Evolutionary conservation across 2,888 invertebrate genomes (phyloP).

Genomic region (Theretra japonica): DNA sequence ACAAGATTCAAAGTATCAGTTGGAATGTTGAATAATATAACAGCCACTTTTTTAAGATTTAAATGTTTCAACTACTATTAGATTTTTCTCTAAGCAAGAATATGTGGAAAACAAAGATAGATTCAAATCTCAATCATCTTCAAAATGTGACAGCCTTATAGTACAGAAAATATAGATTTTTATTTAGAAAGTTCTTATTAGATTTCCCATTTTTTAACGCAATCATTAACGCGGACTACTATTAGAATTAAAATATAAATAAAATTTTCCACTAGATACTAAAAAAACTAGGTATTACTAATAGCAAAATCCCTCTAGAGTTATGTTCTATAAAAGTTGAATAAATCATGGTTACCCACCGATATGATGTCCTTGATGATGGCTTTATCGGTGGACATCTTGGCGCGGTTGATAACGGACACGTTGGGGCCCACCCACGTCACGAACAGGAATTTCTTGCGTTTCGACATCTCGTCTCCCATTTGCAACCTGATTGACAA

Average conservation of each 20-base stretch:
- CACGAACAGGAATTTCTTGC: conserved; percentile 91
- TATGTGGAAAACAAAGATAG: no score
- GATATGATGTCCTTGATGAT: conserved; percentile 90
- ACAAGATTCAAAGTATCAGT: no score
- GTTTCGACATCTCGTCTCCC: conserved; percentile 93
- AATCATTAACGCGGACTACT: no score
- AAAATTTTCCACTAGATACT: not conserved
- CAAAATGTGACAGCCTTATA: no score
- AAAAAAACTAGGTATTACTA: not conserved
- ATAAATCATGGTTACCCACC: conserved; percentile 77
- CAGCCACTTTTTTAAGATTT: no score
- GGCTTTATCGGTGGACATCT: conserved; percentile 93
- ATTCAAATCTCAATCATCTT: no score
- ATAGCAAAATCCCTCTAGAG: not conserved
- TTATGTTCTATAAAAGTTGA: not conserved
- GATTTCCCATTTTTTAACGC: no score
- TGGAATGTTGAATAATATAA: no score
- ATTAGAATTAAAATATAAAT: not conserved
- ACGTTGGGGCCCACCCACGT: conserved; percentile 91
- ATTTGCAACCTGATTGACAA: conserved; percentile 84
- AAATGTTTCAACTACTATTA: no score
- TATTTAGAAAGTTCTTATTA: no score
- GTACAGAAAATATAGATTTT: no score
- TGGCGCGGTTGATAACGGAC: conserved; percentile 90
- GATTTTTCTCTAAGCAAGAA: no score